phyloP scores from a whole-genome alignment of 2,113 vertebrate genomes.

The Albula glossodonta region DNA sequence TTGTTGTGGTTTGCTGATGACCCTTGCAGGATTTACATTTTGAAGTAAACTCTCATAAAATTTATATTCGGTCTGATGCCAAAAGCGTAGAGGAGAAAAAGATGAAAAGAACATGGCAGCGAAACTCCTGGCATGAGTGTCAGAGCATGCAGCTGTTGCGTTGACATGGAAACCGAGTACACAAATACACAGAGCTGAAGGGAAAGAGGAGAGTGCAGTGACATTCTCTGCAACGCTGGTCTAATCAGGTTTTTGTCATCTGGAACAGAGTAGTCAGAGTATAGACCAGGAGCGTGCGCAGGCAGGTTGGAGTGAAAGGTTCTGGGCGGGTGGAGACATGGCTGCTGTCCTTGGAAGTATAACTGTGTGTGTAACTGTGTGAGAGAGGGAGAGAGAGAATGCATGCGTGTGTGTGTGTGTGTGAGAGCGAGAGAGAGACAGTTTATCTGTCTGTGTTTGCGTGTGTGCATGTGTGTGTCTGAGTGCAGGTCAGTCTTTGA shows the following conservation, averaged over 20 bases:
- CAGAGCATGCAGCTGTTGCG: conserved; percentile 66
- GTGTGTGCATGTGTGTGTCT: no score
- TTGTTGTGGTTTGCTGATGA: neutral
- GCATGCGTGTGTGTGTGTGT: neutral
- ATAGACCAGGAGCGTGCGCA: conserved; percentile 46
- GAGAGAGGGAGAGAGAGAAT: neutral
- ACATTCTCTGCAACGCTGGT: conserved; percentile 61
- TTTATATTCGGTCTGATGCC: conserved; percentile 48
- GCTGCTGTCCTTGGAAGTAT: neutral
- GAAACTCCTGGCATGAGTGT: conserved; percentile 51
- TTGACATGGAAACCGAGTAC: conserved; percentile 77
- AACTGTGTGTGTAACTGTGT: neutral
- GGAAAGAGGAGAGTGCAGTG: conserved; percentile 50
- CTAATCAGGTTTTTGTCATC: conserved; percentile 61
- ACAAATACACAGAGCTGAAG: conserved; percentile 71
- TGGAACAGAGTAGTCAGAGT: conserved; percentile 37
- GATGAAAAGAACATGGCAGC: conserved; percentile 52
- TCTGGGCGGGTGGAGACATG: conserved; percentile 31
- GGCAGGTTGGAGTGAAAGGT: conserved; percentile 40
- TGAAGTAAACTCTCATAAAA: conserved; percentile 18
- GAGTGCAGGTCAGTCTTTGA: no score
- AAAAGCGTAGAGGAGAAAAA: conserved; percentile 53
- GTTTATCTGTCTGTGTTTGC: neutral
- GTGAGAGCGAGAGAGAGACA: no score
- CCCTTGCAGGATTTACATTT: neutral